phyloP scores from a whole-genome alignment of 1,140 invertebrate genomes.

The Papilio dardanus region DNA sequence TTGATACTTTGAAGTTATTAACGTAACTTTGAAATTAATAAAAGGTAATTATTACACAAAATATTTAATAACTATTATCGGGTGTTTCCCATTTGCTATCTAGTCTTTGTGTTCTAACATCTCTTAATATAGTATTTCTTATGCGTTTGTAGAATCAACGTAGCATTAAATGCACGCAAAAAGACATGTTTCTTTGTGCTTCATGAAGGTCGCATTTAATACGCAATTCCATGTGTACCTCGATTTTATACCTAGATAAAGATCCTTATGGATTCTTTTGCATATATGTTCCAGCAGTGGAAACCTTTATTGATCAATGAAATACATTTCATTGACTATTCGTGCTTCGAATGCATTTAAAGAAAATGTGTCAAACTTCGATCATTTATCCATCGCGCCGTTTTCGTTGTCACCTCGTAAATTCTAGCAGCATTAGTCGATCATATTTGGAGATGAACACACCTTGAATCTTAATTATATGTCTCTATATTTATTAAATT shows the following conservation, averaged over 20 bases:
- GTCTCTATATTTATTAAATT: slow-evolving; percentile 28
- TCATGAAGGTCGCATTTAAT: not conserved
- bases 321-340: not conserved
- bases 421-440: slow-evolving; percentile 44
- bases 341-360: slow-evolving; percentile 29
- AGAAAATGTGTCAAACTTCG: slow-evolving; percentile 39
- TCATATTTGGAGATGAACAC: slow-evolving; percentile 55
- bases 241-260: slow-evolving; percentile 36
- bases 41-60: not conserved
- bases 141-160: not conserved
- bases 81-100: too few species aligned
- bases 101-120: not conserved
- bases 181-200: slow-evolving; percentile 18
- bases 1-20: not conserved
- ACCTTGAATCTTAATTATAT: slow-evolving; percentile 54
- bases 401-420: slow-evolving; percentile 45
- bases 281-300: not conserved
- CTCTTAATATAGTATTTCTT: not conserved
- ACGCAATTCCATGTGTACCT: slow-evolving; percentile 17
- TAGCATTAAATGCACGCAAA: slow-evolving; percentile 16
- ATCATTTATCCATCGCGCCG: slow-evolving; percentile 63
- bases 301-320: not conserved
- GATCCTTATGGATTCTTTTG: not conserved
- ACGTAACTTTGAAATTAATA: not conserved
- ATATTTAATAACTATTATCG: too few species aligned